Conservation (phyloP, 2,113 vertebrate genomes). For the Silurus asotus region DNA sequence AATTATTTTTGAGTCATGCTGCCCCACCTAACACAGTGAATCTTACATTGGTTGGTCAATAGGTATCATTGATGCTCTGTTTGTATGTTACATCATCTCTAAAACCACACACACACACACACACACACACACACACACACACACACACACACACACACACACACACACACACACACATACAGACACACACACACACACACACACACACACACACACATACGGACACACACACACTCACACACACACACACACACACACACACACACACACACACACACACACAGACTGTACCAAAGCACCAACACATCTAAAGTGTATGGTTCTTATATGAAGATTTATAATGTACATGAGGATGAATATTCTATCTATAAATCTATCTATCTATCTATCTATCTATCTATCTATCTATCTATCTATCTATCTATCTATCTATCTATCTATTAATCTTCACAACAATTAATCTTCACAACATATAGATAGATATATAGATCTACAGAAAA, state of each 20-base stretch:
- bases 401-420: slow-evolving; percentile 17
- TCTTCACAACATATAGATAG: too few relatives aligned
- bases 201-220: background rate
- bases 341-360: background rate
- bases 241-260: background rate
- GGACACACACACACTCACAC: background rate
- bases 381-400: slow-evolving; percentile 2
- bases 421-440: background rate
- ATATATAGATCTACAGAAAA: background rate
- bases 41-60: background rate
- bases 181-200: background rate
- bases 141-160: background rate
- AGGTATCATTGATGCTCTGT: background rate
- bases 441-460: too few relatives aligned
- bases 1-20: background rate
- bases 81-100: background rate
- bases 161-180: background rate
- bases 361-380: background rate
- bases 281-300: background rate
- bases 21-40: background rate
- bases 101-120: background rate
- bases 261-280: background rate
- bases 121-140: background rate
- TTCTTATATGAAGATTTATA: background rate
- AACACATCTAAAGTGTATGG: background rate